These are phyloP conservation scores for Heterotilapia buettikoferi DNA, from an alignment of 2,113 vertebrate species.

Conservation along the genomic window DNA sequence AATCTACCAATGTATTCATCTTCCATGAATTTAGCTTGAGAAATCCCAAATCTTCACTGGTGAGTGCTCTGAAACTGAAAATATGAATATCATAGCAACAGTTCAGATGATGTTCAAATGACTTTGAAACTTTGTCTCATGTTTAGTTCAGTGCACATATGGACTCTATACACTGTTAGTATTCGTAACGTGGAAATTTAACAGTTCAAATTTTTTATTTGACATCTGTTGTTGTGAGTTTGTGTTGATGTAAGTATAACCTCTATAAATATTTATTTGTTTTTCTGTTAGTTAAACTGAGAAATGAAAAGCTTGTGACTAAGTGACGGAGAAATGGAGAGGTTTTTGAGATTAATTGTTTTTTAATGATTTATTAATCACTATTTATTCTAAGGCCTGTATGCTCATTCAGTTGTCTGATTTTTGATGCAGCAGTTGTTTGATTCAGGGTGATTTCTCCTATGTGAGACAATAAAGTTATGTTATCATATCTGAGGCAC, in stretches of 20 bases:
- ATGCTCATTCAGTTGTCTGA: background rate
- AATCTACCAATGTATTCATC: background rate
- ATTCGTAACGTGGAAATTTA: background rate
- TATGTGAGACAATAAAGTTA: background rate
- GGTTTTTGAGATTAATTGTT: background rate
- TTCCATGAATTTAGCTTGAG: background rate
- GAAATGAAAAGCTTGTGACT: background rate
- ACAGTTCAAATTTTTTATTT: background rate
- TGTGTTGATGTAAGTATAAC: background rate
- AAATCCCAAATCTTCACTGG: background rate
- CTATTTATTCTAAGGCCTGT: background rate
- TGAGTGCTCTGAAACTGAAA: background rate
- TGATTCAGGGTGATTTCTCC: background rate
- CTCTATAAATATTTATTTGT: background rate
- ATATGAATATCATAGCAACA: background rate
- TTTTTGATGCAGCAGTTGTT: background rate
- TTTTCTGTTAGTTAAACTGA: background rate
- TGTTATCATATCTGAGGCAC: background rate
- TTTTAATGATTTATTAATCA: background rate
- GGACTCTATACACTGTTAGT: background rate
- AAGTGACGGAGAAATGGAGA: background rate
- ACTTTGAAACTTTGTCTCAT: background rate
- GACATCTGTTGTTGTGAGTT: background rate
- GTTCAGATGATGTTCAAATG: background rate
- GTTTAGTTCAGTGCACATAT: background rate